These are phyloP conservation scores for Lagria hirta DNA, from an alignment of 2,888 invertebrate genomes.

Conservation along the genomic window DNA sequence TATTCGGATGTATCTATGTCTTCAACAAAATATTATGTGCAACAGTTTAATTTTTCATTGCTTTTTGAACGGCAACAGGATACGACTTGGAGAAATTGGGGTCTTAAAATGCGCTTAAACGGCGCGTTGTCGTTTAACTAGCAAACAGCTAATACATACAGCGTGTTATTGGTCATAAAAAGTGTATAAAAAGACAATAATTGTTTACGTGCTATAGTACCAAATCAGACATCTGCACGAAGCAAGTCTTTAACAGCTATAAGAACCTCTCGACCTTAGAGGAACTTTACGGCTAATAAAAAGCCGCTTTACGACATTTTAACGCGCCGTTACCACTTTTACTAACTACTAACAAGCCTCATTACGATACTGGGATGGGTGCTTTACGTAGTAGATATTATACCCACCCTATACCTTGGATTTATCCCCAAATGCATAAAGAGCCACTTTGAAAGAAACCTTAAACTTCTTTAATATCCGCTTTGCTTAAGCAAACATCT, in stretches of 20 bases:
- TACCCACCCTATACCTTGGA: constrained; percentile 35
- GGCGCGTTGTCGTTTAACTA: no score
- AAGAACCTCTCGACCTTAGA: constrained; percentile 45
- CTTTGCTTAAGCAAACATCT: constrained; percentile 7
- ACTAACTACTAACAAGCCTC: constrained; percentile 54
- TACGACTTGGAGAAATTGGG: no score
- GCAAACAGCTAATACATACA: constrained; percentile 17
- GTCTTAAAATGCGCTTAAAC: no score
- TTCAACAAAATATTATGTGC: no score
- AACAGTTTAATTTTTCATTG: no score
- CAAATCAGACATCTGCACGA: constrained; percentile 44
- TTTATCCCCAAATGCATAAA: constrained; percentile 30
- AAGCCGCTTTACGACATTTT: constrained; percentile 55
- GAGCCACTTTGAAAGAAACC: constrained; percentile 11
- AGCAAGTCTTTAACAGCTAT: constrained; percentile 35
- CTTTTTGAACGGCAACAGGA: no score
- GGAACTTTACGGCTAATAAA: constrained; percentile 54
- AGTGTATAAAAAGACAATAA: constrained; percentile 39
- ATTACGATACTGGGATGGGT: constrained; percentile 51
- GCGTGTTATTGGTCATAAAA: constrained; percentile 23
- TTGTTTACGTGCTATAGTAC: constrained; percentile 48
- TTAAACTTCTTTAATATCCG: constrained; percentile 13
- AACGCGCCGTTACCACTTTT: constrained; percentile 54
- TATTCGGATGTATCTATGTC: no score
- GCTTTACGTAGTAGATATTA: constrained; percentile 47